phyloP scores from a whole-genome alignment of 2,797 vertebrate genomes.

The Hylomyscus alleni region DNA sequence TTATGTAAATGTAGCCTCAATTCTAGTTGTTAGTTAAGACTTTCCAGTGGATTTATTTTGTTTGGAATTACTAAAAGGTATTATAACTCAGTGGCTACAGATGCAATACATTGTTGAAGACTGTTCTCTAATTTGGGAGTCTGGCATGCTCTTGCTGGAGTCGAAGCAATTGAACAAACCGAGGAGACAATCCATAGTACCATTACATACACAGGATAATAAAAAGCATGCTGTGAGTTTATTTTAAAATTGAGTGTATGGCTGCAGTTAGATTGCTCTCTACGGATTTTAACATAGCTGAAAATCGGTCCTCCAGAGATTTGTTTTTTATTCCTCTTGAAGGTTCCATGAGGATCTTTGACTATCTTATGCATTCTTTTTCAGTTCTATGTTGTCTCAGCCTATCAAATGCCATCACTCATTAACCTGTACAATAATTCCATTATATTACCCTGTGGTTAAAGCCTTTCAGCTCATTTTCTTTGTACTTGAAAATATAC shows the following conservation, averaged over 20 bases:
- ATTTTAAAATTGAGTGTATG: conserved; percentile 76
- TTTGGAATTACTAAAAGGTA: conserved; percentile 63
- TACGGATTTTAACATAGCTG: conserved; percentile 70
- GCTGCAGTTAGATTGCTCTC: conserved; percentile 69
- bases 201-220: conserved; percentile 71
- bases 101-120: conserved; percentile 35
- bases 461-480: background rate
- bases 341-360: conserved; percentile 20
- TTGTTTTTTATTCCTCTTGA: conserved; percentile 62
- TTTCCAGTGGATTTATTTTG: conserved; percentile 65
- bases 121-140: conserved; percentile 70
- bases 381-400: conserved; percentile 39
- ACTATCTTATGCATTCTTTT: background rate
- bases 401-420: background rate
- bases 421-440: background rate
- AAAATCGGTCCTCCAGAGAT: conserved; percentile 65
- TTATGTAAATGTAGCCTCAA: conserved; percentile 42
- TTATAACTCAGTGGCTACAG: conserved; percentile 48
- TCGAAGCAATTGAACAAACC: conserved; percentile 62
- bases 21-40: conserved; percentile 62
- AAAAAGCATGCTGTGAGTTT: conserved; percentile 79
- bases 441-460: conserved; percentile 4
- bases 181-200: conserved; percentile 57
- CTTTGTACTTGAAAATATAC: conserved; percentile 37
- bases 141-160: conserved; percentile 65